phyloP scores from a whole-genome alignment of 2,797 vertebrate species.

The Hoplostethus atlanticus region DNA sequence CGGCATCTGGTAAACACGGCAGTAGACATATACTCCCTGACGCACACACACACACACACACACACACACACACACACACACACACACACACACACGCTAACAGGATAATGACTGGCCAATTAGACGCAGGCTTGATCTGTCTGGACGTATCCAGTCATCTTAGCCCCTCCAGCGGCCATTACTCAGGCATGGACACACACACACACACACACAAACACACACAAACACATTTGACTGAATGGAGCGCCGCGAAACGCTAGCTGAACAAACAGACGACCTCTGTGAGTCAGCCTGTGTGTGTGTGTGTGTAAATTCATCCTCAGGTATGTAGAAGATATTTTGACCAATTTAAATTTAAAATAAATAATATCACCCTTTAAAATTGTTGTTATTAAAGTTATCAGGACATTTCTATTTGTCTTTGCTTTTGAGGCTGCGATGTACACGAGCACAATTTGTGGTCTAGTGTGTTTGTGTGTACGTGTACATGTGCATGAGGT shows the following conservation, averaged over 20 bases:
- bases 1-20: conserved; percentile 66
- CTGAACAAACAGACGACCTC: conserved; percentile 53
- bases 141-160: conserved; percentile 78
- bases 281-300: conserved; percentile 31
- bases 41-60: conserved; percentile 2
- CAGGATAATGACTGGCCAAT: conserved; percentile 82
- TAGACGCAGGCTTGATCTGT: conserved; percentile 80
- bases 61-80: conserved; percentile 14
- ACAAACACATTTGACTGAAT: conserved; percentile 54
- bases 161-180: conserved; percentile 72
- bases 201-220: conserved; percentile 16
- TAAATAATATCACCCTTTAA: too few relatives aligned
- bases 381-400: too few relatives aligned
- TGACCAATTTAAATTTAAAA: too few relatives aligned
- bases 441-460: too few relatives aligned
- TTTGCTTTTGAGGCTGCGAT: background rate
- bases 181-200: conserved; percentile 72
- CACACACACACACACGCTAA: conserved; percentile 60
- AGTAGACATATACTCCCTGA: conserved; percentile 45
- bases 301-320: background rate
- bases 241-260: conserved; percentile 55
- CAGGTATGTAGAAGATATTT: conserved; percentile 1
- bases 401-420: too few relatives aligned
- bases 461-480: too few relatives aligned
- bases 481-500: too few relatives aligned